These are phyloP conservation scores for Clanis bilineata DNA, from an alignment of 2,888 invertebrate genomes.

Conservation along the genomic window DNA sequence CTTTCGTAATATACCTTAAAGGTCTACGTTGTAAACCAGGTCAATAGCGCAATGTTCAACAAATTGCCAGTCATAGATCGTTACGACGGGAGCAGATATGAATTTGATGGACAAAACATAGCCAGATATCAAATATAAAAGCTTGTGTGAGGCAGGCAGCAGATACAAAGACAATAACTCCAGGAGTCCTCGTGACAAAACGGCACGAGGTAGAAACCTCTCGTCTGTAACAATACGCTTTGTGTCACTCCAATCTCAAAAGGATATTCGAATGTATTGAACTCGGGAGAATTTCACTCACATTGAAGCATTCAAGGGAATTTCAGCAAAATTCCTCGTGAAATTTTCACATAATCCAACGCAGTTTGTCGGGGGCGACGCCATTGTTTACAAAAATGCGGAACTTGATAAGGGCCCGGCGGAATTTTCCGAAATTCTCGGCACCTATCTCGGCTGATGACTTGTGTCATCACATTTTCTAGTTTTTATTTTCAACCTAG, in stretches of 20 bases:
- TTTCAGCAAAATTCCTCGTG: constrained; percentile 51
- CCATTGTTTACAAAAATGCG: constrained; percentile 59
- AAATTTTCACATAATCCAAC: constrained; percentile 59
- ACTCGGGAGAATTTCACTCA: constrained; percentile 66
- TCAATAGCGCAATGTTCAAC: background rate
- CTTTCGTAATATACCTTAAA: no score
- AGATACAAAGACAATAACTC: constrained; percentile 56
- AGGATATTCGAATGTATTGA: constrained; percentile 76
- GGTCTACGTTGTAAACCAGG: background rate
- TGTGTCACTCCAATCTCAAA: constrained; percentile 75
- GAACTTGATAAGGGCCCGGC: constrained; percentile 39
- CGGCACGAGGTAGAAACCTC: constrained; percentile 58
- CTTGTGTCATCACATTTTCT: constrained; percentile 21
- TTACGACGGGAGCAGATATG: background rate
- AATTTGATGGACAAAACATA: constrained; percentile 12
- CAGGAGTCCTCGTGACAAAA: constrained; percentile 58
- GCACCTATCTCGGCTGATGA: constrained; percentile 24
- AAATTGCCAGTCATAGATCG: constrained; percentile 1
- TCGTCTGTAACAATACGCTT: constrained; percentile 72
- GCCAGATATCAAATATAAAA: constrained; percentile 9
- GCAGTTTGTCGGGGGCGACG: constrained; percentile 36
- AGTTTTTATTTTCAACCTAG: constrained; percentile 23
- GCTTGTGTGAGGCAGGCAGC: constrained; percentile 1
- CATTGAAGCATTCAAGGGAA: constrained; percentile 52
- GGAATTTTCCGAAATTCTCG: constrained; percentile 33